Evolutionary conservation across 2,797 vertebrate genomes (phyloP).

Genomic region (Mycteria americana): DNA sequence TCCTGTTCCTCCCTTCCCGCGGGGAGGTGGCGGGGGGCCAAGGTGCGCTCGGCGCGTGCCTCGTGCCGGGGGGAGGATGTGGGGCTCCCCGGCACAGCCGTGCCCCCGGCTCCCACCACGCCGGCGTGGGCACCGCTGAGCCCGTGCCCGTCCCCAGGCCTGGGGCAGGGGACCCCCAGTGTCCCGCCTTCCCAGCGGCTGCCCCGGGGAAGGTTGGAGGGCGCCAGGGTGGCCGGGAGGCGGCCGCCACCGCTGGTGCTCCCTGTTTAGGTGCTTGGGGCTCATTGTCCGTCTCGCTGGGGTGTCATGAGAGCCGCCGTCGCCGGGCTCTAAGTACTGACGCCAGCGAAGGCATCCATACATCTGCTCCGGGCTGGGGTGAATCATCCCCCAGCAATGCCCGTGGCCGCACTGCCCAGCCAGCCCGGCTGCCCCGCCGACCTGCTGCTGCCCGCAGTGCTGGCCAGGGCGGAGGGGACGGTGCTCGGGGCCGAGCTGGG

Average conservation of each 20-base stretch:
- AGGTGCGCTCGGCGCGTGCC: neutral
- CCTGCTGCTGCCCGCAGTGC: neutral
- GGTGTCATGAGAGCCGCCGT: conserved; percentile 2
- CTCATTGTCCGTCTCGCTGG: neutral
- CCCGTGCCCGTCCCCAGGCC: accelerated
- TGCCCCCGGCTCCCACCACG: neutral
- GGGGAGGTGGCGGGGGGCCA: neutral
- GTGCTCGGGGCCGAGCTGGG: neutral
- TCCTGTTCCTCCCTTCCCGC: neutral
- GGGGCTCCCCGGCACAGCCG: neutral
- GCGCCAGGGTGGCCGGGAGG: neutral
- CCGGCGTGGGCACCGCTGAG: accelerated
- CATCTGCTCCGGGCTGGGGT: conserved; percentile 12
- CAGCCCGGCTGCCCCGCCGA: neutral
- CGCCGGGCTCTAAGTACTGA: conserved; percentile 29
- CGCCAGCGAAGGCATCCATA: conserved; percentile 7
- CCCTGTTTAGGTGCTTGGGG: neutral
- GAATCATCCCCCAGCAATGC: conserved; percentile 50
- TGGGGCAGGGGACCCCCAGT: accelerated
- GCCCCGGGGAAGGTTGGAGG: neutral
- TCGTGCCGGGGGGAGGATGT: neutral
- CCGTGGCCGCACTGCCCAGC: neutral
- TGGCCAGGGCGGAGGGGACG: neutral
- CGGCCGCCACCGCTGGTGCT: neutral
- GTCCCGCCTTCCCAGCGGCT: neutral